Base-by-base conservation (phyloP, 2,113 vertebrate genomes). In the Sturnus vulgaris region DNA sequence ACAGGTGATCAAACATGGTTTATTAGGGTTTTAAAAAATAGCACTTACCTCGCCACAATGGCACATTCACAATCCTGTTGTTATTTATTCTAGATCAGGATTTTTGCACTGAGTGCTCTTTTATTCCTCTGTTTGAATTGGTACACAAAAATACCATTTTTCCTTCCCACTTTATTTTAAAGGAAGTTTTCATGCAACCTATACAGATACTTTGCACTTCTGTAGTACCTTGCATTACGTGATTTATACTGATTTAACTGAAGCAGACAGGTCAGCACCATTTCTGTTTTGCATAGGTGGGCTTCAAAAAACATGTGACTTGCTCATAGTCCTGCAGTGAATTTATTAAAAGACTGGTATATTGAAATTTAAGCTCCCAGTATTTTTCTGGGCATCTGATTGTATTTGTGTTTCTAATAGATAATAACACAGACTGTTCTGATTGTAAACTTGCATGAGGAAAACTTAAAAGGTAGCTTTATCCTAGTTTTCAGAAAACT, bases 201-300 rank as follows among this genome's bases (percentile, higher is more conserved):
- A 5, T 6, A 30, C 35, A 46, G 39, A 59, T 68, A 84, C 96
- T 97, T 97, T 96, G 95, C 96, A 96, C 94, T 97, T 97, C 49
- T 90, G 57, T 92, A 96, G 95, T 78, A 94, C 37, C 23, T 78
- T 60, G 2, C 40, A 9, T 66, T 53, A 42, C 11, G 10, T 4
- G 14, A 39, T 63, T 86, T 49, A 37, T 12, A 15, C n/a, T 63
- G 49, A 47, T 84, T 64, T 63, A 57, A 28, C 18, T 89, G 14
- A 12, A n/a, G 46, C 42, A 86, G 60, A 25, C 31, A 71, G 30
- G 12, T 84, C 37, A 72, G 75, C 28, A 39, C 37, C 6, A 4
- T 78, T 90, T 21, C 44, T 84, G 0, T 61, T 83, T 88, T 42
- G 65, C 7, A 4, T 47, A 24, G 20, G 4, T 47, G 23, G 60